Percentiles rank a stretch among this genome's conserved stretches.
Conservation (phyloP, 2,113 vertebrate genomes). For the Castor canadensis region DNA sequence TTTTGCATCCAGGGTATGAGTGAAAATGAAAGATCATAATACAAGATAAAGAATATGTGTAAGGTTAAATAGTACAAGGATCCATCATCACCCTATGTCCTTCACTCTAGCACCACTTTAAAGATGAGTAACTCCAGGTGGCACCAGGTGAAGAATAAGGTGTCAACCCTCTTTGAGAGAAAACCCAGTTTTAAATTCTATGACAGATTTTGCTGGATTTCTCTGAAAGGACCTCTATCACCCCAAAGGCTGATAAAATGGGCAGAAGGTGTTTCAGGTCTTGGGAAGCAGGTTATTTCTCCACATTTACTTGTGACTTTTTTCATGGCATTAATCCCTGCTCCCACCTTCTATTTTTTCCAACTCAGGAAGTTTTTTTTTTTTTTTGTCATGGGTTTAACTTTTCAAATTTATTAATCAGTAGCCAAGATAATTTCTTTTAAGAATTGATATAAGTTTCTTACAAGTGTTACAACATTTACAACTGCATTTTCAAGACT, state of each 20-base stretch:
- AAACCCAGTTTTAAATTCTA: background rate
- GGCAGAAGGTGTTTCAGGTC: background rate
- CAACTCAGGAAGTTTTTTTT: background rate
- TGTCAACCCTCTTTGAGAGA: background rate
- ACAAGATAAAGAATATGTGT: background rate
- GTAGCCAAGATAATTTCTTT: background rate
- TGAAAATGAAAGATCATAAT: too few relatives aligned
- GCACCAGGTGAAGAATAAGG: background rate
- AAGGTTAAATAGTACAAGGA: background rate
- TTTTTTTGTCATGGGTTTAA: background rate
- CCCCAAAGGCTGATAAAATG: too few relatives aligned
- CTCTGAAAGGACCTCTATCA: background rate
- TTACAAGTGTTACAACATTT: constrained; percentile 33
- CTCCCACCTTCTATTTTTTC: background rate
- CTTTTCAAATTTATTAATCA: background rate
- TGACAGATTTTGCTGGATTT: background rate
- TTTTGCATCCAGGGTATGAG: background rate
- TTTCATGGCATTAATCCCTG: background rate
- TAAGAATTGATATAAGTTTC: background rate
- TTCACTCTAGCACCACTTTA: background rate
- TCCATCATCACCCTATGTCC: background rate
- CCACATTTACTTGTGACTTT: background rate
- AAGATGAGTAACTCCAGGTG: too few relatives aligned
- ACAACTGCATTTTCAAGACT: background rate
- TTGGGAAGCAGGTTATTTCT: background rate